Conservation (phyloP, 2,113 vertebrate species). For the Oreocharis arfaki region DNA sequence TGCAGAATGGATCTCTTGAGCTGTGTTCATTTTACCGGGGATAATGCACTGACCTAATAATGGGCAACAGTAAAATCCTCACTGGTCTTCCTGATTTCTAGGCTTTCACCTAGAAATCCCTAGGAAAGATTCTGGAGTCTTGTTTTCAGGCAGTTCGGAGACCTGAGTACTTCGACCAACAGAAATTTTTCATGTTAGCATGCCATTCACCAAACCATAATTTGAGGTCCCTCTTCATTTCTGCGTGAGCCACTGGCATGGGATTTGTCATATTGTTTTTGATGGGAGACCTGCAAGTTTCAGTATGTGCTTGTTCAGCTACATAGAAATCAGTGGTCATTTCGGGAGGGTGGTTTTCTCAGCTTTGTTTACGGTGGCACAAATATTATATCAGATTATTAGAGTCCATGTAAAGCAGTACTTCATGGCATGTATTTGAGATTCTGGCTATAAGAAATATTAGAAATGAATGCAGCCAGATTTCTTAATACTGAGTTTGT, state of each 20-base stretch:
- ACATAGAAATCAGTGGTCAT: accelerated
- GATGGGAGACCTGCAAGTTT: neutral
- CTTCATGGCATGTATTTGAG: neutral
- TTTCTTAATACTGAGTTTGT: neutral
- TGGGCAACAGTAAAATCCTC: neutral
- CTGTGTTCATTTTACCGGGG: neutral
- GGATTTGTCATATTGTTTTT: neutral
- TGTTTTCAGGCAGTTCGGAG: neutral
- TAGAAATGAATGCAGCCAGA: neutral
- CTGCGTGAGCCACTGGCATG: neutral
- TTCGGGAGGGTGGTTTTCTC: neutral
- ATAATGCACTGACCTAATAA: neutral
- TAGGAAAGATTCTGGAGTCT: neutral
- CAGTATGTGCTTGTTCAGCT: neutral
- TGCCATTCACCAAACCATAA: neutral
- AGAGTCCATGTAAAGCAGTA: neutral
- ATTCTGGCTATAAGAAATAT: neutral
- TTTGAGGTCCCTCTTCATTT: neutral
- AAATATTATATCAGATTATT: neutral
- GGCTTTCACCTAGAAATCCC: neutral
- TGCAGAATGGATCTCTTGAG: neutral
- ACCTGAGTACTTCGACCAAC: neutral
- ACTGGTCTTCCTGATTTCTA: neutral
- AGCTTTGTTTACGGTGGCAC: neutral
- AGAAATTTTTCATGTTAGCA: neutral